Percentiles rank a stretch among this genome's conserved stretches.
phyloP scores from a whole-genome alignment of 2,797 vertebrate species.

The Gila robusta region DNA sequence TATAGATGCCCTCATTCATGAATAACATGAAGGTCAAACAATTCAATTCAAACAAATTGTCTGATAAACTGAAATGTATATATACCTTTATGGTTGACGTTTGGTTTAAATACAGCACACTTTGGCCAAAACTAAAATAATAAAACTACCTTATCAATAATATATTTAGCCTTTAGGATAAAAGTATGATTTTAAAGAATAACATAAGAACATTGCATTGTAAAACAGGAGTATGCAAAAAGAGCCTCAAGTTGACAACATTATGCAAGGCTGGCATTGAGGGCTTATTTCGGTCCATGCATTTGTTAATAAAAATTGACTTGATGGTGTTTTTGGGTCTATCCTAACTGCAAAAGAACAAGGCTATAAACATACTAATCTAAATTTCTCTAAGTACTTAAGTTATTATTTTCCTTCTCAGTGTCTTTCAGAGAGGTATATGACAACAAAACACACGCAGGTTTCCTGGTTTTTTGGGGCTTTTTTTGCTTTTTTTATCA shows the following conservation, averaged over 20 bases:
- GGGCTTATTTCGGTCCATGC: not conserved
- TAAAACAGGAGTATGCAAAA: conserved; percentile 12
- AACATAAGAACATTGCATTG: not conserved
- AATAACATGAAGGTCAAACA: conserved; percentile 25
- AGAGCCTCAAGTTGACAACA: not conserved
- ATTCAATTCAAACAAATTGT: no score
- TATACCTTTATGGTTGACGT: not conserved
- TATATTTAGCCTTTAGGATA: not conserved
- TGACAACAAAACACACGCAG: not conserved
- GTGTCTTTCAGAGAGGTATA: not conserved
- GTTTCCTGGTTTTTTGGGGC: no score
- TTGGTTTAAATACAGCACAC: not conserved
- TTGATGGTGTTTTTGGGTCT: not conserved
- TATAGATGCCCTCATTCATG: conserved; percentile 4
- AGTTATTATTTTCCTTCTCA: not conserved
- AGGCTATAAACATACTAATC: not conserved
- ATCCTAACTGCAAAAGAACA: not conserved
- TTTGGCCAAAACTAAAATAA: conserved; percentile 6
- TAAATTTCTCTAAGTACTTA: not conserved
- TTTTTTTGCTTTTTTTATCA: not conserved
- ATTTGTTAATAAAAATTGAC: not conserved
- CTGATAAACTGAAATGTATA: conserved; percentile 13
- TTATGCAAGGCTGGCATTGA: not conserved
- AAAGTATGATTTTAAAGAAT: not conserved
- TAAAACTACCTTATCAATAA: not conserved